Evolutionary conservation across 35 echinoderm and acorn worm species (phyloP).

Genomic region (Heliocidaris tuberculata): DNA sequence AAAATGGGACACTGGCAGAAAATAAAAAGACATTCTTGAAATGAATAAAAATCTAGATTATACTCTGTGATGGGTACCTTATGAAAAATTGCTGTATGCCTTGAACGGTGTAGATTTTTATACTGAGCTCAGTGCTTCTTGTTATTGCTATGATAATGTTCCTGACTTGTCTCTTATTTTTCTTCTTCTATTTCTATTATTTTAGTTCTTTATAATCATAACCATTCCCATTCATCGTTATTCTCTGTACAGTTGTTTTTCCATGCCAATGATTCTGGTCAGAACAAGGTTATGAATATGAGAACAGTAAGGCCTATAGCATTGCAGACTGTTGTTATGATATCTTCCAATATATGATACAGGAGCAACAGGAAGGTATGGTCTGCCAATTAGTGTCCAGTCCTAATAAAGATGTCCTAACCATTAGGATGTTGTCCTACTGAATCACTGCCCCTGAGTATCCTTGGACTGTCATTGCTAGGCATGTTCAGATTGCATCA

Average conservation of each 20-base stretch:
- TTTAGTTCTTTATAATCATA: too few species aligned
- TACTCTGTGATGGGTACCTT: background rate
- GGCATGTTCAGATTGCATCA: background rate
- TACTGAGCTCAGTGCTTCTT: background rate
- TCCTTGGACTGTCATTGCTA: background rate
- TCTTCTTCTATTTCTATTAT: too few species aligned
- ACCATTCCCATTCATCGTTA: too few species aligned
- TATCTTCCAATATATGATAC: background rate
- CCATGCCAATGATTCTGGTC: background rate
- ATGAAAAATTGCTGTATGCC: background rate
- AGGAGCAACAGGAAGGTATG: background rate
- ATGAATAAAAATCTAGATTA: background rate
- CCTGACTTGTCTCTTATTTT: background rate
- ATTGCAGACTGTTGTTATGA: background rate
- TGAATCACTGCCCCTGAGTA: background rate
- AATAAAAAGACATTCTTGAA: background rate
- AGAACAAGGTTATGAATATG: background rate
- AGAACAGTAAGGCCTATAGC: background rate
- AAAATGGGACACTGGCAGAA: background rate
- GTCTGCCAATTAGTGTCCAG: conserved; percentile 28
- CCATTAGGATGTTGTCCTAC: background rate
- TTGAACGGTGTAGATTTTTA: background rate
- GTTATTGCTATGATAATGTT: background rate
- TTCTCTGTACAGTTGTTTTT: background rate
- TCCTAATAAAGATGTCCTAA: conserved; percentile 22